These are phyloP conservation scores for Pimpla rufipes DNA, from an alignment of 2,888 invertebrate species.

Conservation along the genomic window DNA sequence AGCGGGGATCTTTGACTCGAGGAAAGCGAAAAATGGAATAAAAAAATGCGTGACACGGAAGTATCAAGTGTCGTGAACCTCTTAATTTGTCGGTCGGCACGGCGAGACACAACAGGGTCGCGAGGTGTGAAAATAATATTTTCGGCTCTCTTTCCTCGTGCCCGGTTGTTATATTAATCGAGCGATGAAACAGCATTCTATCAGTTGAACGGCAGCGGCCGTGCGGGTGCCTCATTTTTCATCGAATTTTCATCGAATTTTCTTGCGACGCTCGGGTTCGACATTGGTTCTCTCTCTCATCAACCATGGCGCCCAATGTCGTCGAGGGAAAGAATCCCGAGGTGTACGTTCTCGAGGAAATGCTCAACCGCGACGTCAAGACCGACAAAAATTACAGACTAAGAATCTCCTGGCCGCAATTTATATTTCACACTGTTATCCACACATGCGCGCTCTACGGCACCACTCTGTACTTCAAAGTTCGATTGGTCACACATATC, in stretches of 20 bases:
- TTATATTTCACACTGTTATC: background rate
- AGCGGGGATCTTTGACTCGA: conserved; percentile 7
- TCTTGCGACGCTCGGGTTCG: background rate
- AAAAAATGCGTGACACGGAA: background rate
- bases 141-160: conserved; percentile 9
- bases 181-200: background rate
- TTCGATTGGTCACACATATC: background rate
- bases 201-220: background rate
- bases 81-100: background rate
- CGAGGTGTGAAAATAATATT: conserved; percentile 14
- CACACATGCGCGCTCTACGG: conserved; percentile 47
- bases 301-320: conserved; percentile 8
- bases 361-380: background rate
- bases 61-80: background rate
- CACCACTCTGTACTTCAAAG: background rate
- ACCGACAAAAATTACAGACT: conserved; percentile 69
- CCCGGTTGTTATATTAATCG: conserved; percentile 17
- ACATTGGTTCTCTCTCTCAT: background rate
- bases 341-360: conserved; percentile 17
- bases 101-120: too few species aligned
- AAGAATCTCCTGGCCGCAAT: conserved; percentile 28
- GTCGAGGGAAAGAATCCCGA: background rate
- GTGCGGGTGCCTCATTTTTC: background rate
- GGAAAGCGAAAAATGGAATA: conserved; percentile 10
- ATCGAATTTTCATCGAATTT: background rate